Percentiles rank a stretch among this genome's conserved stretches.
These are phyloP conservation scores for Pseudopipra pipra DNA, from an alignment of 2,113 vertebrate species.

Conservation along the genomic window DNA sequence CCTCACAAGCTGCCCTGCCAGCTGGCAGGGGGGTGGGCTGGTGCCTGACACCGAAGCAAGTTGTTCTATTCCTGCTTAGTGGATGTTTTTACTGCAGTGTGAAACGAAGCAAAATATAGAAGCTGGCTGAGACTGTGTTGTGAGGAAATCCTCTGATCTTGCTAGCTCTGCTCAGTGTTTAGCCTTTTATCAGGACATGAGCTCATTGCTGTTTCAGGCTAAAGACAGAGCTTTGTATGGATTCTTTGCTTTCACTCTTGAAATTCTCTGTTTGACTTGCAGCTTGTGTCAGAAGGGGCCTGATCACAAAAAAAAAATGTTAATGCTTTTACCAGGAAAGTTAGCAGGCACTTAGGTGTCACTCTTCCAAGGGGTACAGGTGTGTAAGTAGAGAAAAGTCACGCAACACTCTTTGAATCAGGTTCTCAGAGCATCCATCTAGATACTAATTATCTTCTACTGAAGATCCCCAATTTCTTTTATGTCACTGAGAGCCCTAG, in stretches of 20 bases:
- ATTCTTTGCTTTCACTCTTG: conserved; percentile 12
- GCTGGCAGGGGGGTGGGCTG: not conserved
- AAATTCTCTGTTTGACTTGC: conserved; percentile 23
- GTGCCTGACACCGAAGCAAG: not conserved
- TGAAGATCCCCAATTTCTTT: conserved; percentile 33
- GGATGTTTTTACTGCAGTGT: not conserved
- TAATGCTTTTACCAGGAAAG: conserved; percentile 36
- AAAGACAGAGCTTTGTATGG: conserved; percentile 32
- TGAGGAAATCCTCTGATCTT: conserved; percentile 51
- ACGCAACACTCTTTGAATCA: conserved; percentile 22
- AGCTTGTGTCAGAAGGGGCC: conserved; percentile 28
- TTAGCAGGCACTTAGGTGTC: not conserved
- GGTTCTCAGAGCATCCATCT: conserved; percentile 19
- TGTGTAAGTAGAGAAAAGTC: conserved; percentile 9
- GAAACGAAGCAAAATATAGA: not conserved
- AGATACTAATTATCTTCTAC: conserved; percentile 52
- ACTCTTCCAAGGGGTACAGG: not conserved
- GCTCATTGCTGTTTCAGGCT: conserved; percentile 18
- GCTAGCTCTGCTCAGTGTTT: conserved; percentile 22
- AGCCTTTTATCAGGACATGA: conserved; percentile 46
- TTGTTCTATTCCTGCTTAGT: not conserved
- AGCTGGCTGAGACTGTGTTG: not conserved
- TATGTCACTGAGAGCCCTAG: conserved; percentile 15
- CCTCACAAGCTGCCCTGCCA: rapidly evolving
- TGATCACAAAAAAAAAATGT: conserved; percentile 33